Percentiles rank a stretch among this genome's conserved stretches.
phyloP scores from a whole-genome alignment of 2,113 vertebrate species.

The Dipodomys stephensi region DNA sequence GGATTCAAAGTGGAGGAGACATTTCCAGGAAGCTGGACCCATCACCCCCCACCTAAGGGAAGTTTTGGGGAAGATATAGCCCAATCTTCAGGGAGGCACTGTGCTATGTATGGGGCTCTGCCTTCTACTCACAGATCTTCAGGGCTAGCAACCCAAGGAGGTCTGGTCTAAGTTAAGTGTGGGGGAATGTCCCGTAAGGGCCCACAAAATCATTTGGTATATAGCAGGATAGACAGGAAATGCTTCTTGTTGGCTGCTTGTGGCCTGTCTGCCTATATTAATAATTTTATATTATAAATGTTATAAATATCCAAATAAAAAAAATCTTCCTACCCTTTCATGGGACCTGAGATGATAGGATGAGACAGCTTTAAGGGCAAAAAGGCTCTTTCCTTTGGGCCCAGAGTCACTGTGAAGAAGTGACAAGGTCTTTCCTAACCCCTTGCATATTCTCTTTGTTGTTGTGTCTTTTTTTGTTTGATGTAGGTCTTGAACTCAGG shows the following conservation, averaged over 20 bases:
- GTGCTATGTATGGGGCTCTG: background rate
- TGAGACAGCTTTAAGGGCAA: background rate
- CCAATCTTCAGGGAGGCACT: background rate
- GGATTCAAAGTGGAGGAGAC: conserved; percentile 49
- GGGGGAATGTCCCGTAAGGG: too few species aligned
- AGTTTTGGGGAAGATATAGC: background rate
- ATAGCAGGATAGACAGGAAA: too few species aligned
- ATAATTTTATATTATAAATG: too few species aligned
- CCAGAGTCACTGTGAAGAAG: background rate
- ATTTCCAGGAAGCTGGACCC: conserved; percentile 58
- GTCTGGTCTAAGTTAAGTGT: background rate
- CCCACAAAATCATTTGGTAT: too few species aligned
- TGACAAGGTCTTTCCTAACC: background rate
- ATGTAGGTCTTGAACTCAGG: background rate
- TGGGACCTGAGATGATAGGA: background rate
- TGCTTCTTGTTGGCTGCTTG: too few species aligned
- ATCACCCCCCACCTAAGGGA: background rate
- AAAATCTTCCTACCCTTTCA: too few species aligned
- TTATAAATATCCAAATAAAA: too few species aligned
- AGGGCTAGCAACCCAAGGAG: background rate
- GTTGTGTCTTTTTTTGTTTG: too few species aligned
- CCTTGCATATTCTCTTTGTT: background rate
- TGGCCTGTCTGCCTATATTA: too few species aligned
- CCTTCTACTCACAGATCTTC: too few species aligned
- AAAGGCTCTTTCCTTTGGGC: background rate